Base-by-base conservation (phyloP, 1,140 invertebrate genomes). In the Tetramorium parvispinum region DNA sequence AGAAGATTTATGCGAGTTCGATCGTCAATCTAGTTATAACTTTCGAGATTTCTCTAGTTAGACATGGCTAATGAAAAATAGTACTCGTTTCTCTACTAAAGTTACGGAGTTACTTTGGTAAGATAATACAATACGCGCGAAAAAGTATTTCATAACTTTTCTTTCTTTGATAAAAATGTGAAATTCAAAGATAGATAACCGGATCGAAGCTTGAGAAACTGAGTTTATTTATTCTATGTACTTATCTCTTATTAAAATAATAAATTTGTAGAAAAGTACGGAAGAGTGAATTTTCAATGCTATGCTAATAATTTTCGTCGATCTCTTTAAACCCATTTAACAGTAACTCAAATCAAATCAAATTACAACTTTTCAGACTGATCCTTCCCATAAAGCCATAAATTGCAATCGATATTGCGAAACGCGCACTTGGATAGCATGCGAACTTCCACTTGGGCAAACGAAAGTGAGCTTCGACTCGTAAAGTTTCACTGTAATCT, bases 1-100 rank as follows among this genome's bases (percentile, higher is more conserved):
- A 21, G 51, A 71, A 88, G 88, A 89, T 89, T 89, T 89, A 89
- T 88, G 73, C 87, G 70, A 82, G 65, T 63, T 27, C 73, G 87
- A 78, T 55, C 65, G 57, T 75, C 79, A 73, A 57, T 83, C 53
- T 70, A 59, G 66, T 59, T 83, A 59, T 37, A 59, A 53, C 79
- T 83, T 49, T 83, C 79, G 53, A 59, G 68, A 75, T 83, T 83
- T 83, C 79, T 83, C 79, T 83, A 83, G 55, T 75, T 49, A 61
- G 53, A 59, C 24, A 57, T 46, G 37, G 13, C 27, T 32, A 27
- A 21, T 83, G 53, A 73, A 75, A 83, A 73, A 83, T 59, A 73
- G 55, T 70, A 13, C 21, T 43, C 21, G 49, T 51, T 70, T 81
- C 57, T 78, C 40, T 40, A 16, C 37, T 21, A 13, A 37, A 46